Evolutionary conservation across 1,140 invertebrate genomes (phyloP).

Genomic region (Scaptodrosophila lebanonensis): DNA sequence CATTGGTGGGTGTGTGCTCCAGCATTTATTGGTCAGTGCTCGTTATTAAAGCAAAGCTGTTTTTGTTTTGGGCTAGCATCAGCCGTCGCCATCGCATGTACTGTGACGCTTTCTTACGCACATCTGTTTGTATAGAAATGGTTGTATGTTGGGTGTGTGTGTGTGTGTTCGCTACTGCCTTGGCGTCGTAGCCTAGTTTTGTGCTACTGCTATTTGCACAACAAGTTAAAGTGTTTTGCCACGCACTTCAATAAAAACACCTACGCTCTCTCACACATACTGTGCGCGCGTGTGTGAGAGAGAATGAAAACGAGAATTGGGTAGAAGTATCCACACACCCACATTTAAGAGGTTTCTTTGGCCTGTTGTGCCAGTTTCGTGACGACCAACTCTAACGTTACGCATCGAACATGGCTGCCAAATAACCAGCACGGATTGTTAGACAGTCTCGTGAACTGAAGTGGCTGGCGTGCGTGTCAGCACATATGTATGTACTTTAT

Average conservation of each 20-base stretch:
- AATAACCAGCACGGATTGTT: slow-evolving; percentile 23
- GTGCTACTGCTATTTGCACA: slow-evolving; percentile 47
- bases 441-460: background rate
- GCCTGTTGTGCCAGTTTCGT: slow-evolving; percentile 47
- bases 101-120: no score
- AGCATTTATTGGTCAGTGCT: slow-evolving; percentile 45
- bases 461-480: background rate
- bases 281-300: no score
- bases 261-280: slow-evolving; percentile 45
- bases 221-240: slow-evolving; percentile 68
- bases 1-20: slow-evolving; percentile 16
- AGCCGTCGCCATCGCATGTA: no score
- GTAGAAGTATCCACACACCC: background rate
- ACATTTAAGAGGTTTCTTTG: slow-evolving; percentile 2
- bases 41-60: slow-evolving; percentile 21
- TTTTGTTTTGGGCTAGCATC: no score
- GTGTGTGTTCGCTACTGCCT: slow-evolving; percentile 31
- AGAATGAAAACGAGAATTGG: no score
- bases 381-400: slow-evolving; percentile 53
- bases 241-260: slow-evolving; percentile 73
- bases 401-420: slow-evolving; percentile 53
- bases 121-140: background rate
- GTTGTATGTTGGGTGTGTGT: slow-evolving; percentile 14
- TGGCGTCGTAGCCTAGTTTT: slow-evolving; percentile 21
- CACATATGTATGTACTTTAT: slow-evolving; percentile 13